Conservation (phyloP, 2,113 vertebrate species). For the Numenius arquata region DNA sequence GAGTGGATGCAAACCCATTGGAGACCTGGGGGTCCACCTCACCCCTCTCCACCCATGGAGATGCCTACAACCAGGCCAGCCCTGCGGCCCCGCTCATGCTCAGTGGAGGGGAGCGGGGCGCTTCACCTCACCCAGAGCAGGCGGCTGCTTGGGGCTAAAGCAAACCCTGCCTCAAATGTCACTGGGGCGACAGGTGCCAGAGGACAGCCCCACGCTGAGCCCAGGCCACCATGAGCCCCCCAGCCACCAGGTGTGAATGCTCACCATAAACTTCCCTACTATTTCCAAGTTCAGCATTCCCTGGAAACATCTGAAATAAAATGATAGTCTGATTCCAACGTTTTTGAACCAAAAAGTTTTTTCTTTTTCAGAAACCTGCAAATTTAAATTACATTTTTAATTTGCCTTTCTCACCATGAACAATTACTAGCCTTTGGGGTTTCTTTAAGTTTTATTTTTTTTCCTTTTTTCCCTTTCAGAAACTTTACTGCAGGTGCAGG, state of each 20-base stretch:
- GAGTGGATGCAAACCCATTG: fast-evolving
- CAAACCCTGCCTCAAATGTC: background rate
- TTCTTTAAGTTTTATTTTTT: background rate
- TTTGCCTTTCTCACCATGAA: background rate
- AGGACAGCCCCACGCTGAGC: background rate
- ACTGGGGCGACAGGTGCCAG: background rate
- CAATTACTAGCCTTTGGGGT: background rate
- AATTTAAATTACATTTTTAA: background rate
- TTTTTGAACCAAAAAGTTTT: background rate
- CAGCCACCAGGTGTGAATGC: fast-evolving
- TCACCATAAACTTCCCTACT: background rate
- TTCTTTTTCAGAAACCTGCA: background rate
- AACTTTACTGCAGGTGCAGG: background rate
- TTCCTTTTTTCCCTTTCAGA: background rate
- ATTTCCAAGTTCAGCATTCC: background rate
- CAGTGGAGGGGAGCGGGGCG: fast-evolving
- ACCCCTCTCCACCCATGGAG: background rate
- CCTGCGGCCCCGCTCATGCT: fast-evolving
- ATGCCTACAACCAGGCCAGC: fast-evolving
- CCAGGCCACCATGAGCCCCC: background rate
- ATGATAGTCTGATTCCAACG: background rate
- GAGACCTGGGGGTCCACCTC: background rate
- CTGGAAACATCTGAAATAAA: background rate
- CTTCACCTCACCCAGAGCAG: background rate
- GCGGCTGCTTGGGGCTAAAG: background rate